Conservation (phyloP, 2,797 vertebrate genomes). For the Sciaenops ocellatus region DNA sequence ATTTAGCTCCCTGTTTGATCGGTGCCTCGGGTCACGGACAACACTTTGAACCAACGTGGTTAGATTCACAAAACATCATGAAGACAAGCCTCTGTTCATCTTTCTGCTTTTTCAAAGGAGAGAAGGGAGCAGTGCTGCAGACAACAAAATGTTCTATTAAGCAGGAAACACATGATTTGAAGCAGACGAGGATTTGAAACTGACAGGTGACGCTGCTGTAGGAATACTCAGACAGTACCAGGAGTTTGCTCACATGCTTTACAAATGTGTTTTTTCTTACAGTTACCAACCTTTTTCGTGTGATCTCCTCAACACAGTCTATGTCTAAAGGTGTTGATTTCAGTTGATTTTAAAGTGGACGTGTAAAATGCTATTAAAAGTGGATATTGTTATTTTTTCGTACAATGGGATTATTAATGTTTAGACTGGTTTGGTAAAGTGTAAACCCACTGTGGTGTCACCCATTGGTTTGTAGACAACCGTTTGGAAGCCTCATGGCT, state of each 20-base stretch:
- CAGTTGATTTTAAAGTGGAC: neutral
- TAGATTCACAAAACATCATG: conserved; percentile 53
- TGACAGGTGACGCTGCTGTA: conserved; percentile 13
- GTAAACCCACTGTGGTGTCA: too few relatives aligned
- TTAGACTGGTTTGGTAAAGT: neutral
- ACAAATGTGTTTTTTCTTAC: neutral
- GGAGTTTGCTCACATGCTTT: conserved; percentile 1
- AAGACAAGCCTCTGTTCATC: conserved; percentile 59
- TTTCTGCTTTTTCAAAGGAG: conserved; percentile 59
- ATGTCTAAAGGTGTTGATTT: neutral
- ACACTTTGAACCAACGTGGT: conserved; percentile 59
- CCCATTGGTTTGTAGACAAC: too few relatives aligned
- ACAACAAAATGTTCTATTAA: conserved; percentile 53
- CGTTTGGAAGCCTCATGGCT: too few relatives aligned
- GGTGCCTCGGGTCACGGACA: conserved; percentile 50
- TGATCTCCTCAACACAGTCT: neutral
- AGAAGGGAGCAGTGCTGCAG: conserved; percentile 33
- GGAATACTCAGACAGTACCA: neutral
- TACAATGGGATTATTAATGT: neutral
- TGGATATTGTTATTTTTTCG: neutral
- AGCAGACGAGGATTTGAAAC: conserved; percentile 22
- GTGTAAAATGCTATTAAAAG: neutral
- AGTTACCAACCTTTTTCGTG: neutral
- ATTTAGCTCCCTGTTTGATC: conserved; percentile 64
- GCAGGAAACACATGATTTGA: conserved; percentile 44